Percentiles rank a stretch among this genome's conserved stretches.
phyloP scores from a whole-genome alignment of 2,113 vertebrate species.

The Ellobius talpinus region DNA sequence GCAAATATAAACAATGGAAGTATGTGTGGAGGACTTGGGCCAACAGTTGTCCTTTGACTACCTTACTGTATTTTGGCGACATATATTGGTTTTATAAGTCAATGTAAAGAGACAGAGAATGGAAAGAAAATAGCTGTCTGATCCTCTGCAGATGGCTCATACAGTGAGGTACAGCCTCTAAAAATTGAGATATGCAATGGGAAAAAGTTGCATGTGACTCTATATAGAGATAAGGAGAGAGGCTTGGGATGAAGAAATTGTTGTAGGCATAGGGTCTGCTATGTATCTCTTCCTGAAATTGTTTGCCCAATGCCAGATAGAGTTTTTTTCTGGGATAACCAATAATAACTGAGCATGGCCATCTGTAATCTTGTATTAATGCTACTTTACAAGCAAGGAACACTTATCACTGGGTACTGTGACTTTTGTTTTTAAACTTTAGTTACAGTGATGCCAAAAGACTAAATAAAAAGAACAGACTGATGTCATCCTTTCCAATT shows the following conservation, averaged over 20 bases:
- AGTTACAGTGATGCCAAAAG: no score
- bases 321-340: background rate
- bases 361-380: background rate
- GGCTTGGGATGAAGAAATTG: background rate
- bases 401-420: no score
- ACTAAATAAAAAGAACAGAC: no score
- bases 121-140: background rate
- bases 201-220: background rate
- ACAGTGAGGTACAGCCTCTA: background rate
- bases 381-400: background rate
- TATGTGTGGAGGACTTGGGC: no score
- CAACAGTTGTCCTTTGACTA: no score
- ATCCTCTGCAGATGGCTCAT: background rate
- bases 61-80: no score
- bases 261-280: background rate
- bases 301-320: background rate
- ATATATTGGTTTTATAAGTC: background rate
- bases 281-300: background rate
- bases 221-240: background rate
- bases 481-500: no score
- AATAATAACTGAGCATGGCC: background rate
- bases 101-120: background rate
- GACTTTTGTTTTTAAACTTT: no score
- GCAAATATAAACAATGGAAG: no score
- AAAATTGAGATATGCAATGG: background rate